Base-by-base conservation (phyloP, 2,888 invertebrate genomes). In the Pelosia muscerda region DNA sequence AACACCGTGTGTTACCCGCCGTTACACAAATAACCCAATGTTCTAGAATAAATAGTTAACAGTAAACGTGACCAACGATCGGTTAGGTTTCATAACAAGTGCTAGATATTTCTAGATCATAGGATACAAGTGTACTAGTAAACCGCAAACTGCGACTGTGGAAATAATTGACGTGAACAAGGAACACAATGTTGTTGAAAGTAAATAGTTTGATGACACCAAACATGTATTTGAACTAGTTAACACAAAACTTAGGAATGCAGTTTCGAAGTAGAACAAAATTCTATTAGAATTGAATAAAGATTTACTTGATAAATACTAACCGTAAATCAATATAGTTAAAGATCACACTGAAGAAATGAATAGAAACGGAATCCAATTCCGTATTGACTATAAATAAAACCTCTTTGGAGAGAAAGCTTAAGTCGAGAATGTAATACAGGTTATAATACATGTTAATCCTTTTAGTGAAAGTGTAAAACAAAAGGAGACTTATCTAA, bases 21-120 rank as follows among this genome's bases (percentile, higher is more conserved):
- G 78, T 81, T 83, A 83, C 78, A 85, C 79, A 85, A 88, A 87
- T 81, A 82, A 78, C 74, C 74, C 73, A 78, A 71, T 69, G 72
- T 68, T 72, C 73, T 77, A 79, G 79, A 78, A 79, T 80, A 81
- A 79, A 79, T 79, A 77, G 66, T 69, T 71, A 74, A 66, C 67
- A 71, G 74, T 76, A 88, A 86, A 92, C 92, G 92, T 92, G 91
- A 89, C 90, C 85, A 82, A 79, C 73, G 72, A 77, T 74, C 80
- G 84, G 83, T 86, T 83, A 75, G 74, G 78, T 92, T 92, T 92
- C 92, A 90, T 86, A 92, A 92, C 91, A 91, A 86, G 82, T 77
- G 77, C 80, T 81, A 81, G 87, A 86, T 92, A 91, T 91, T 92
- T 91, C 88, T 87, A 90, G 88, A 88, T 85, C 79, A 79, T 84